Evolutionary conservation across 2,113 vertebrate genomes (phyloP).

Genomic region (Lepidothrix coronata): DNA sequence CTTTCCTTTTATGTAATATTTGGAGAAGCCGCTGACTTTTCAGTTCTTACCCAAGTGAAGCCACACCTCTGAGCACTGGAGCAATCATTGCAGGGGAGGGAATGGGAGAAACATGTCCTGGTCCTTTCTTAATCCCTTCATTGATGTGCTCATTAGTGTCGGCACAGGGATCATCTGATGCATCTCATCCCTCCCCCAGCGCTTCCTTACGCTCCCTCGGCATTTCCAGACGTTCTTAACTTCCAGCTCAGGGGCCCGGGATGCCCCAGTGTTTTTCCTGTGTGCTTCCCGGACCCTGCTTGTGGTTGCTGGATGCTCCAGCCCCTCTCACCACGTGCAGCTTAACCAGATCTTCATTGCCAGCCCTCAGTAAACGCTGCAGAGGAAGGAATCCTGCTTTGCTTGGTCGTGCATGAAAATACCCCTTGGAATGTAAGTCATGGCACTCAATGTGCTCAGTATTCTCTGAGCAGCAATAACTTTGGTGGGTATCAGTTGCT

Average conservation of each 20-base stretch:
- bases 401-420: not conserved
- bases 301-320: not conserved
- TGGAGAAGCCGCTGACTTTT: conserved; percentile 40
- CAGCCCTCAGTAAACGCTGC: not conserved
- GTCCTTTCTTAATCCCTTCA: conserved; percentile 2
- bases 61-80: conserved; percentile 42
- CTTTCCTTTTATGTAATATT: conserved; percentile 64
- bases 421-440: not conserved
- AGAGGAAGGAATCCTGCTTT: not conserved
- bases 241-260: not conserved
- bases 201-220: not conserved
- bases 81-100: not conserved
- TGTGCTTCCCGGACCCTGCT: not conserved
- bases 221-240: not conserved
- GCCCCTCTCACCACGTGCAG: not conserved
- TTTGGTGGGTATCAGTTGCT: not conserved
- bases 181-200: not conserved
- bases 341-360: not conserved
- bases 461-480: not conserved
- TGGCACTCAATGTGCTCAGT: not conserved
- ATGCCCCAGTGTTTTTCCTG: not conserved
- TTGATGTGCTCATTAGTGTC: not conserved
- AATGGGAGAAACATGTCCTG: not conserved
- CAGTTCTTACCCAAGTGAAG: conserved; percentile 3
- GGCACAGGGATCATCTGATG: not conserved